A percentile compares a stretch with the other conserved stretches of the same genome.
Evolutionary conservation across 2,113 vertebrate genomes (phyloP).

Genomic region (Maccullochella peelii): DNA sequence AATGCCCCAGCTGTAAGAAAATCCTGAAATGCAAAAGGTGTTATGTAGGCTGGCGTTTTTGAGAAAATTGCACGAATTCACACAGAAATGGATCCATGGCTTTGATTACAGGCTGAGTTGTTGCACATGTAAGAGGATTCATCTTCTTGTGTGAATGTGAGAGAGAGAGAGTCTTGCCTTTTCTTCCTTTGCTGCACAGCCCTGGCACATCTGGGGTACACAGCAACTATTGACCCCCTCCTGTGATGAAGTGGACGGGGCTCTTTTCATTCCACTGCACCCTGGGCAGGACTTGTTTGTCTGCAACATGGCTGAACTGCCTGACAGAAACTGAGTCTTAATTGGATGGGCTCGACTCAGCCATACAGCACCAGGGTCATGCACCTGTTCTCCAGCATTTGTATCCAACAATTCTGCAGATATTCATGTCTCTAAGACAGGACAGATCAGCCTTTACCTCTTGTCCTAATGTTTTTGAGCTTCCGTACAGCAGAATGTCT

Average conservation of each 20-base stretch:
- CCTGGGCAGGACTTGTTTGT: constrained; percentile 70
- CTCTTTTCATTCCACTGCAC: constrained; percentile 70
- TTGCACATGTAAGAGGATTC: neutral
- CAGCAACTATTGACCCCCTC: constrained; percentile 49
- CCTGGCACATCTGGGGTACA: constrained; percentile 59
- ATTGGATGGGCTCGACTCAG: constrained; percentile 61
- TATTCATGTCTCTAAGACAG: neutral
- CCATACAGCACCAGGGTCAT: constrained; percentile 24
- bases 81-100: neutral
- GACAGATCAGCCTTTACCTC: neutral
- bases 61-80: neutral
- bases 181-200: constrained; percentile 30
- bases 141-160: neutral
- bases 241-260: constrained; percentile 61
- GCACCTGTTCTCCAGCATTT: constrained; percentile 52
- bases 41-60: neutral
- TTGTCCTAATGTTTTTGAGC: neutral
- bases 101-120: neutral
- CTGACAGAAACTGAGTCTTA: constrained; percentile 67
- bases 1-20: neutral
- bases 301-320: constrained; percentile 68
- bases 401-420: constrained; percentile 14
- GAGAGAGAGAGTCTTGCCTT: neutral
- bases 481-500: constrained; percentile 13
- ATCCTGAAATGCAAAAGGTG: neutral